These are phyloP conservation scores for Orgyia antiqua DNA, from an alignment of 2,888 invertebrate genomes.

Conservation along the genomic window DNA sequence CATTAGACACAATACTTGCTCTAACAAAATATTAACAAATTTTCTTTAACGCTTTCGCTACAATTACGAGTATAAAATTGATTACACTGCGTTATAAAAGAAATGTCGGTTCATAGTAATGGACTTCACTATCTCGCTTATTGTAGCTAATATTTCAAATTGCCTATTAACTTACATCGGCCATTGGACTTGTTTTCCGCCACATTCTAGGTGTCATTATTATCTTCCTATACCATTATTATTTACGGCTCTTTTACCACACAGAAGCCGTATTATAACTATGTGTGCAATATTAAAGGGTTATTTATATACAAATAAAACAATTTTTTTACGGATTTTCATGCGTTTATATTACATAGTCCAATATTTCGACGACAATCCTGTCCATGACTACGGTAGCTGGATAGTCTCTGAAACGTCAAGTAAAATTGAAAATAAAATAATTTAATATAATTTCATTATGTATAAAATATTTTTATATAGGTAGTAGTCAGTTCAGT, in stretches of 20 bases:
- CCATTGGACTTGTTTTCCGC: conserved; percentile 26
- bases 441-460: too few species aligned
- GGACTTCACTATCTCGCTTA: conserved; percentile 34
- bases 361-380: too few species aligned
- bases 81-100: conserved; percentile 42
- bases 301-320: too few species aligned
- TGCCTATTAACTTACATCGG: conserved; percentile 34
- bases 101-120: conserved; percentile 39
- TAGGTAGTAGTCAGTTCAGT: too few species aligned
- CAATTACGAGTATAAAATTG: conserved; percentile 47
- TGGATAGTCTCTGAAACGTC: too few species aligned
- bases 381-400: too few species aligned
- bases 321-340: too few species aligned
- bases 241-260: not conserved
- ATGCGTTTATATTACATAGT: too few species aligned
- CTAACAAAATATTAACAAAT: conserved; percentile 34
- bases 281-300: too few species aligned
- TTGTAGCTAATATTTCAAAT: conserved; percentile 41
- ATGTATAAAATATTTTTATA: too few species aligned
- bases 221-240: conserved; percentile 32
- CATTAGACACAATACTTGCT: conserved; percentile 12
- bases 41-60: conserved; percentile 48
- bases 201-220: conserved; percentile 34
- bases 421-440: too few species aligned
- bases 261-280: too few species aligned